phyloP scores from a whole-genome alignment of 2,888 invertebrate genomes.

The Orthosia gothica region DNA sequence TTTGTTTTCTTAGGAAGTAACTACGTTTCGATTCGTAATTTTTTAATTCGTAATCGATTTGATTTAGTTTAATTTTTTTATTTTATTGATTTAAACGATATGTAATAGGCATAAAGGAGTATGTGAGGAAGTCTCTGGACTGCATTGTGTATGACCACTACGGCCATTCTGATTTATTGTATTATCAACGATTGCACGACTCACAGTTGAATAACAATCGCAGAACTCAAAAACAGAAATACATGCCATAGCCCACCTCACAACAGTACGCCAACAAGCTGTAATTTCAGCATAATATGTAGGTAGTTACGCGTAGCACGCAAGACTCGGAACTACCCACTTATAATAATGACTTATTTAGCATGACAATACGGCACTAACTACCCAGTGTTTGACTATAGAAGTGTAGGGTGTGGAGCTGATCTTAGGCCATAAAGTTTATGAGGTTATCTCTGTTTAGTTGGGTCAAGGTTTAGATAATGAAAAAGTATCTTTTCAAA shows the following conservation, averaged over 20 bases:
- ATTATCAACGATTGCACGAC: too few relatives aligned
- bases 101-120: too few relatives aligned
- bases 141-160: too few relatives aligned
- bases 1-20: too few relatives aligned
- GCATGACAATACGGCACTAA: conserved; percentile 39
- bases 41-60: too few relatives aligned
- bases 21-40: too few relatives aligned
- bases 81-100: too few relatives aligned
- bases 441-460: conserved; percentile 3
- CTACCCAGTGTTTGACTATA: neutral
- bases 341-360: conserved; percentile 50
- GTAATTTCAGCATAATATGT: conserved; percentile 10
- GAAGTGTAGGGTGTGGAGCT: neutral
- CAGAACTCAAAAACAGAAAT: neutral
- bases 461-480: neutral
- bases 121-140: too few relatives aligned
- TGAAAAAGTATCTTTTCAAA: neutral
- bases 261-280: neutral
- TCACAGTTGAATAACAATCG: too few relatives aligned
- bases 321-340: conserved; percentile 23
- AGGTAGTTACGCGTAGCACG: neutral
- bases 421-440: neutral
- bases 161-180: too few relatives aligned
- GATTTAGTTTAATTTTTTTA: too few relatives aligned
- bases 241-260: neutral